Evolutionary conservation across 1,140 invertebrate species (phyloP).

Genomic region (Phortica variegata): DNA sequence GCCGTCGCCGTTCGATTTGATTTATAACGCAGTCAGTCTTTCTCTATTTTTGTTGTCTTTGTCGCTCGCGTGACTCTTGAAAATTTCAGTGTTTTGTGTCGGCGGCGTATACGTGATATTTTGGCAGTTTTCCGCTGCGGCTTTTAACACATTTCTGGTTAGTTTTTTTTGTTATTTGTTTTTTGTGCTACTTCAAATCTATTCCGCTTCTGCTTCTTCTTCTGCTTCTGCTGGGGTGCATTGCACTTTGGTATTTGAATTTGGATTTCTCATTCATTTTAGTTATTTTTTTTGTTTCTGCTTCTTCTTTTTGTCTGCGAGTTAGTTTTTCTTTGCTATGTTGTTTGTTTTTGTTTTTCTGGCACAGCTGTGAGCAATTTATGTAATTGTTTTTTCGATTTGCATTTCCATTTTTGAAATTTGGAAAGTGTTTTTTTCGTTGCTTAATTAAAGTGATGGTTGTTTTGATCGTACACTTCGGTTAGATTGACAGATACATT

Average conservation of each 20-base stretch:
- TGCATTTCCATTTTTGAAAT: no score
- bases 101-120: conserved; percentile 51
- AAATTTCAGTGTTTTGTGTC: conserved; percentile 2
- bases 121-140: conserved; percentile 26
- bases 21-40: no score
- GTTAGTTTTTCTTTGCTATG: background rate
- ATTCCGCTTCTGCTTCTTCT: background rate
- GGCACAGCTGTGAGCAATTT: background rate
- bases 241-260: conserved; percentile 30
- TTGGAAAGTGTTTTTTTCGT: no score
- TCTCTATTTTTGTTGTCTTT: no score
- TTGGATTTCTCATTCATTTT: conserved; percentile 25
- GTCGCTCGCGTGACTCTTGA: no score
- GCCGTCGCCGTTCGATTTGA: no score
- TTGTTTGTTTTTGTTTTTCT: background rate
- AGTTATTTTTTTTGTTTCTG: conserved; percentile 5
- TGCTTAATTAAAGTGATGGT: no score
- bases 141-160: conserved; percentile 14
- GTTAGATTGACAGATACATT: no score
- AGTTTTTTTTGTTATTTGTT: conserved; percentile 6
- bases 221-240: conserved; percentile 24
- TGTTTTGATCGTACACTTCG: no score
- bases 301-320: background rate
- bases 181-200: background rate
- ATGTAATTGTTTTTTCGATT: no score